Evolutionary conservation across 2,113 vertebrate genomes (phyloP).

Genomic region (Ciconia maguari): DNA sequence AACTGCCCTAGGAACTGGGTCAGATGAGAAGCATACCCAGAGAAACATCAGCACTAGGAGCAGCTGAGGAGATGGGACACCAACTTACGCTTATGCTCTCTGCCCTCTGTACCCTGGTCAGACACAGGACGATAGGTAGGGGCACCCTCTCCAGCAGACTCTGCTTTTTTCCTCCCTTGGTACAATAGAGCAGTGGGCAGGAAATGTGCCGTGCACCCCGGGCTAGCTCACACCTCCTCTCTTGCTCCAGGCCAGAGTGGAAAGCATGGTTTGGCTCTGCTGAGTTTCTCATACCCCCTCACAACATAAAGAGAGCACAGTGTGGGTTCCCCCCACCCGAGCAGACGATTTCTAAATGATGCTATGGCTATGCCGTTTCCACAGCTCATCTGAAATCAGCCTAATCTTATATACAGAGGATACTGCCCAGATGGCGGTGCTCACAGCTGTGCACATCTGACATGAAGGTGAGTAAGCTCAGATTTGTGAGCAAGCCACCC

Average conservation of each 20-base stretch:
- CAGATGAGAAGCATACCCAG: background rate
- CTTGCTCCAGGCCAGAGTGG: background rate
- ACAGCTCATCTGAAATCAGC: constrained; percentile 24
- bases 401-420: background rate
- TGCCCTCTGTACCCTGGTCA: background rate
- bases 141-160: background rate
- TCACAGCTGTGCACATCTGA: background rate
- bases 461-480: constrained; percentile 6
- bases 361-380: background rate
- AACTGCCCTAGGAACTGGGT: too few relatives aligned
- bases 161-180: background rate
- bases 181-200: background rate
- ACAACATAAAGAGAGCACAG: background rate
- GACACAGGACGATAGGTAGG: background rate
- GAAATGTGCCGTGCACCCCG: accelerated
- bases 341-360: background rate
- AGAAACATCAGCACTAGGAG: background rate
- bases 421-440: background rate
- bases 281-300: background rate
- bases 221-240: background rate
- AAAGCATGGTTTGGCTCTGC: background rate
- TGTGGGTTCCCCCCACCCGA: accelerated
- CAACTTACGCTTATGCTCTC: background rate
- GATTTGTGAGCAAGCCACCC: constrained; percentile 19
- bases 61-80: background rate